Conservation (phyloP, 2,113 vertebrate species). For the Peromyscus maniculatus region DNA sequence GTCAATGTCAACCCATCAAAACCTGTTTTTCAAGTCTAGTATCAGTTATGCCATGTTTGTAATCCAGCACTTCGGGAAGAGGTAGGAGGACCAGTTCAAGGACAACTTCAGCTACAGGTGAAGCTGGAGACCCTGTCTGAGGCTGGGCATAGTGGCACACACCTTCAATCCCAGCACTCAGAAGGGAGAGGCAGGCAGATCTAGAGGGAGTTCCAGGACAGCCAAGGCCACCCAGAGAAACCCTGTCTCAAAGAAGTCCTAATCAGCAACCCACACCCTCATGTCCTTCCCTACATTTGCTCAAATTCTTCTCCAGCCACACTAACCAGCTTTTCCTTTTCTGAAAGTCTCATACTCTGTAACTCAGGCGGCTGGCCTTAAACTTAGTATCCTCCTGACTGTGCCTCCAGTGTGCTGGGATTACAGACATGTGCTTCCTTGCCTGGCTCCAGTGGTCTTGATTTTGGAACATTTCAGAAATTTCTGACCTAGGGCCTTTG, state of each 20-base stretch:
- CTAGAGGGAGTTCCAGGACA: background rate
- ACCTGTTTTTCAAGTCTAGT: background rate
- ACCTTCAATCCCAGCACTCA: background rate
- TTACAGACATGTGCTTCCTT: background rate
- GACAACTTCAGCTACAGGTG: background rate
- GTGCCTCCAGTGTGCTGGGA: background rate
- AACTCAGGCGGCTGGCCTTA: background rate
- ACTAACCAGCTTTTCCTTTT: background rate
- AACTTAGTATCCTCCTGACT: background rate
- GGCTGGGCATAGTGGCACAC: background rate
- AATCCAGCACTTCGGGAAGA: background rate
- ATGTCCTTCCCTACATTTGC: background rate
- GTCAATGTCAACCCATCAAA: background rate
- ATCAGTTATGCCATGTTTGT: background rate
- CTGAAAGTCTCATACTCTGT: background rate
- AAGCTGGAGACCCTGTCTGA: background rate
- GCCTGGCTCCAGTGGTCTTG: background rate
- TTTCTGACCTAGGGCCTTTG: background rate
- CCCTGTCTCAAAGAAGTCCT: background rate
- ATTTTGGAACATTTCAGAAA: conserved; percentile 27
- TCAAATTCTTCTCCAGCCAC: background rate
- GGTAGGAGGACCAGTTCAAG: background rate
- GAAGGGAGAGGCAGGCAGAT: background rate
- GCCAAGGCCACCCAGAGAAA: background rate
- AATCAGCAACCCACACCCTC: background rate